Evolutionary conservation across 1,140 invertebrate species (phyloP), one percentile per base, ranked within the genome.

Genomic region (Diploscapter pachys): DNA sequence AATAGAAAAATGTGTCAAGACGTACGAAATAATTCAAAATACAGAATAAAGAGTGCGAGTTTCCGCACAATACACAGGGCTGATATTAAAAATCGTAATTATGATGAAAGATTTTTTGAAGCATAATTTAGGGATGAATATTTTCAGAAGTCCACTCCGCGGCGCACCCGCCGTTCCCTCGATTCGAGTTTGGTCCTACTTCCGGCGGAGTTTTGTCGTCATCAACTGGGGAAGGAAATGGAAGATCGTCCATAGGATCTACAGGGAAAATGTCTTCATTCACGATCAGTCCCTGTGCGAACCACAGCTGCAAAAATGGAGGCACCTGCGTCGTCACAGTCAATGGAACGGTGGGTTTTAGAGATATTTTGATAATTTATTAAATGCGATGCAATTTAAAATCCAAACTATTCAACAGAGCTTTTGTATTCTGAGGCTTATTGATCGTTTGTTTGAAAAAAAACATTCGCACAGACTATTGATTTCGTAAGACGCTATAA

Each of bases 291-390:
- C 67, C 75, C 48, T 78, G 79, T 62, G 80, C 71, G 31, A 55
- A 50, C 54, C 72, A 75, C 69, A 62, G 78, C 31, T 81, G 80
- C 53, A 59, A 66, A 11, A 79, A 81, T 67, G 81, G 78, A 59
- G 76, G 80, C 4, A 78, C 76, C 4, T 81, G 79, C 55, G 68
- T 75, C 9, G 80, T 73, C 5, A 55, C 63, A 31, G 54, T 68
- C 61, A 71, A 76, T 48, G 73, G 76, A 5, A 53, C 66, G 75
- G 75, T 63, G n/a, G 64, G 54, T 63, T 6, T 63, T 31, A 31
- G 31, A 9, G 9, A 59, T 11, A 59, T 59, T 11, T 9, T 11
- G 13, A 59, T 11, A 59, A 13, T 9, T 9, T 13, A 59, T 9
- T 11, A 2, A 11, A 13, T 59, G 57, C 9, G 57, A 59, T 59